A percentile compares a stretch with the other conserved stretches of the same genome.
Conservation (phyloP, 1,140 invertebrate genomes). For the Drosophila ercepeae region DNA sequence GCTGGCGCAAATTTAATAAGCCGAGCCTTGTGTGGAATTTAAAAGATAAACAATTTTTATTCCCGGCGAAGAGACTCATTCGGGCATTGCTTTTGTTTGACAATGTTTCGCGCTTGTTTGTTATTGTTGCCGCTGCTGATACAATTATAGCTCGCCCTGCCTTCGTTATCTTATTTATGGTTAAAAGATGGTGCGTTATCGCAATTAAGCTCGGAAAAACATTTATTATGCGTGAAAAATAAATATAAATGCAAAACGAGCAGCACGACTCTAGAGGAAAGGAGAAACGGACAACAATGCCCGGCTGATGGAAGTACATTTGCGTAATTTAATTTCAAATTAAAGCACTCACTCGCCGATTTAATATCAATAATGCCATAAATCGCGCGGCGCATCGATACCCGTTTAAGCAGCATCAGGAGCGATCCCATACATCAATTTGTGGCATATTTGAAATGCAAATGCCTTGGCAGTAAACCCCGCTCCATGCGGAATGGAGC, state of each 20-base stretch:
- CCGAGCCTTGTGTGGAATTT: slow-evolving; percentile 24
- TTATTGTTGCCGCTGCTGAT: slow-evolving; percentile 6
- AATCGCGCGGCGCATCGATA: slow-evolving; percentile 25
- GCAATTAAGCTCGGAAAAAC: slow-evolving; percentile 61
- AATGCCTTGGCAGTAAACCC: slow-evolving; percentile 58
- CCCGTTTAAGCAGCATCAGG: slow-evolving; percentile 13
- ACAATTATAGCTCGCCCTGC: slow-evolving; percentile 13
- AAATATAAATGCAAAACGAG: slow-evolving; percentile 29
- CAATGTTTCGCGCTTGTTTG: slow-evolving; percentile 20
- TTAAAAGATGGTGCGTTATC: slow-evolving; percentile 58
- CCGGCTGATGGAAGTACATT: slow-evolving; percentile 5
- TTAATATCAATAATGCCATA: slow-evolving; percentile 77
- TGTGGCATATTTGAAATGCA: slow-evolving; percentile 63
- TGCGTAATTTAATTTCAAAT: slow-evolving; percentile 56
- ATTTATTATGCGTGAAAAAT: slow-evolving; percentile 66
- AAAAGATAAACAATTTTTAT: slow-evolving; percentile 47
- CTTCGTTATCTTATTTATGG: slow-evolving; percentile 58
- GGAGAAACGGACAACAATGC: slow-evolving; percentile 35
- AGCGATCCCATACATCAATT: slow-evolving; percentile 68
- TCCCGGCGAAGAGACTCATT: slow-evolving; percentile 9
- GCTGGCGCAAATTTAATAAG: slow-evolving; percentile 55
- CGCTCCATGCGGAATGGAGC: slow-evolving; percentile 23
- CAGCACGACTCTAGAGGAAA: neutral
- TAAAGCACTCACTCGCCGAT: slow-evolving; percentile 38
- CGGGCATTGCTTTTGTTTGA: slow-evolving; percentile 14